These are phyloP conservation scores for Cichladusa arquata DNA, from an alignment of 2,113 vertebrate genomes.

Conservation along the genomic window DNA sequence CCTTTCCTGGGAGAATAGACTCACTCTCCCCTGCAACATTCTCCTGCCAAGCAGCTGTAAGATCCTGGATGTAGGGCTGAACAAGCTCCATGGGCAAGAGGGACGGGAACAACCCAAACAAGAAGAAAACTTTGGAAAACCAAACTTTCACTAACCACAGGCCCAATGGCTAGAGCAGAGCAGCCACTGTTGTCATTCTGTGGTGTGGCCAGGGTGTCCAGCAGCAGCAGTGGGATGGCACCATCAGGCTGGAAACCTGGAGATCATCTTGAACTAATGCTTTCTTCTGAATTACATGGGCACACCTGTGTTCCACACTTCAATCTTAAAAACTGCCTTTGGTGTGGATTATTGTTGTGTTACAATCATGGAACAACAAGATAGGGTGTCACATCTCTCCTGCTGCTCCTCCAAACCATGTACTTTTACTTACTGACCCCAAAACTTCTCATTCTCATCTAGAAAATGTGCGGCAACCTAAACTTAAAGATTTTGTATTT, in stretches of 20 bases:
- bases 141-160: not conserved
- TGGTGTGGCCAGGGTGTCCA: not conserved
- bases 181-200: rapidly evolving
- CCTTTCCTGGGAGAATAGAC: not conserved
- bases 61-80: not conserved
- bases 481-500: not conserved
- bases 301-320: not conserved
- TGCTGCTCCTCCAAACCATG: not conserved
- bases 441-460: not conserved
- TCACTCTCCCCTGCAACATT: not conserved
- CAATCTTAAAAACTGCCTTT: not conserved
- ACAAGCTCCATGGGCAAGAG: not conserved
- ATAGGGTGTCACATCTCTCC: not conserved
- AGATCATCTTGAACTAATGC: rapidly evolving
- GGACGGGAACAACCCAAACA: rapidly evolving
- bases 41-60: not conserved
- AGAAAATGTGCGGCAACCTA: not conserved
- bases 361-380: not conserved
- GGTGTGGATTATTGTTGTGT: not conserved
- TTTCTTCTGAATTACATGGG: not conserved
- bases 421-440: not conserved
- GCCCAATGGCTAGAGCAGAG: not conserved
- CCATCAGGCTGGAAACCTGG: not conserved
- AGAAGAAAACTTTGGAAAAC: not conserved
- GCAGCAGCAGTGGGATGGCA: not conserved